Evolutionary conservation across 2,113 vertebrate genomes (phyloP), one percentile per base, ranked within the genome.

Genomic region (Hepsetus odoe): DNA sequence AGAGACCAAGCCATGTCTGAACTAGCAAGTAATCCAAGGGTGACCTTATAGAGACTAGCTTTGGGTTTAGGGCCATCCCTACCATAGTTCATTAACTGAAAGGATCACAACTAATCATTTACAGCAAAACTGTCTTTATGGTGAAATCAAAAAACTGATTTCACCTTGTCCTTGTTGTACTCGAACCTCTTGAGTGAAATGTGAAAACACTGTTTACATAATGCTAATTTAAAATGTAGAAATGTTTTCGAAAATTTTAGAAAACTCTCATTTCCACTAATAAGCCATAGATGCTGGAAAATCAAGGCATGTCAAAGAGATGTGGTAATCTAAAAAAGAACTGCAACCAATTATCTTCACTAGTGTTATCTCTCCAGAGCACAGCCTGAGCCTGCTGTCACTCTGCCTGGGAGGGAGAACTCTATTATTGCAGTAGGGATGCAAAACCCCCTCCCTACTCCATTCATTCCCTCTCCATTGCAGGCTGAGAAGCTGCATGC

Each of bases 361-460:
- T 42, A 26, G 4, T 46, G n/a, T 62, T 67, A 62, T 83, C 53
- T 73, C 5, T 72, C 24, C 38, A 12, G 65, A 64, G 66, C 67
- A 72, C 80, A 55, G 26, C 35, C 53, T 74, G 64, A 46, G 58
- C 28, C 70, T 49, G 26, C 49, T 66, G 71, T 80, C 51, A 56
- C 53, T 73, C 35, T 58, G 35, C 24, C 64, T 24, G 33, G 51
- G 65, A 44, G 35, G 51, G 18, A 76, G 74, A 18, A 51, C 59
- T 35, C 30, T 22, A 38, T 70, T 58, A 65, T 33, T 72, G 73
- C 11, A 69, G 38, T 61, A 72, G 30, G 33, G 62, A 65, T 22
- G 61, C 32, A n/a, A 65, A 65, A 33, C 32, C 61, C 33, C 59
- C 7, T 44, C 53, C 7, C 1, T 24, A 56, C 32, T 55, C 65